Conservation (phyloP, 2,797 vertebrate genomes). For the Chelon labrosus region DNA sequence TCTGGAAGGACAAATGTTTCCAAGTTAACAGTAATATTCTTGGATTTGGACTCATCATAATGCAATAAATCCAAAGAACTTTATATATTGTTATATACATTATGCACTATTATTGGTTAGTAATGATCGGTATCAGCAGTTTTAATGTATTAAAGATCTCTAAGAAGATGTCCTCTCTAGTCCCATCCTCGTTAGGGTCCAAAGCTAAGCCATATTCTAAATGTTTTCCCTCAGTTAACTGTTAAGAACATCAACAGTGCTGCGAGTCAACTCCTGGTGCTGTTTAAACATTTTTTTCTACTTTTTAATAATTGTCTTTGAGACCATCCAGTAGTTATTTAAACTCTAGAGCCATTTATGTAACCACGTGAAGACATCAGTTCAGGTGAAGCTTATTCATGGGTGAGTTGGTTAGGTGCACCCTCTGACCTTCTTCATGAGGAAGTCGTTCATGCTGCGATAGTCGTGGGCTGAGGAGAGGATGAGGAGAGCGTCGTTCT, state of each 20-base stretch:
- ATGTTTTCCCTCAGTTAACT: neutral
- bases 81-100: neutral
- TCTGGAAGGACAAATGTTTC: slow-evolving; percentile 77
- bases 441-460: slow-evolving; percentile 98
- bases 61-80: no score
- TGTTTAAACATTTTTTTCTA: no score
- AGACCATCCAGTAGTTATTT: no score
- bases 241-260: neutral
- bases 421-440: slow-evolving; percentile 92
- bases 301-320: no score
- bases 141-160: no score
- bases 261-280: neutral
- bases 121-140: no score
- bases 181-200: no score
- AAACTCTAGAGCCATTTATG: no score
- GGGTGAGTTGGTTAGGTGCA: neutral
- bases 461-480: slow-evolving; percentile 91
- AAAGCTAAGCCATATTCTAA: neutral
- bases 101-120: no score
- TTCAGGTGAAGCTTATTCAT: neutral
- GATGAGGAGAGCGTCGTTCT: slow-evolving; percentile 93
- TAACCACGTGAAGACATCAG: neutral
- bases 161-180: neutral
- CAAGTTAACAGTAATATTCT: neutral
- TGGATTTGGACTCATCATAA: neutral